These are phyloP conservation scores for Cochlearius cochlearius DNA, from an alignment of 2,113 vertebrate genomes.

Conservation along the genomic window DNA sequence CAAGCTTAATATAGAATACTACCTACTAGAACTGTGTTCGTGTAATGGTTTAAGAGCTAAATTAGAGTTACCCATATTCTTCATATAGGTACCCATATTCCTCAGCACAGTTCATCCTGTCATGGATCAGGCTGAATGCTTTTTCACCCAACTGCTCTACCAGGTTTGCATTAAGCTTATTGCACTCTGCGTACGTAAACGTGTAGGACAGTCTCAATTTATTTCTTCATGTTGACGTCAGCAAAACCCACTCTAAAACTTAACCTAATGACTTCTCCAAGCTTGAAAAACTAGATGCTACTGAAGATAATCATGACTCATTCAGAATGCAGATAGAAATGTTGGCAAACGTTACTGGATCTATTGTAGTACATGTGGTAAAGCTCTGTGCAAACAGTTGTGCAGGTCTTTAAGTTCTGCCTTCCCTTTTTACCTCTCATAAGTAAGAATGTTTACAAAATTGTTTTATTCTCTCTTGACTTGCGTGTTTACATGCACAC, in stretches of 20 bases:
- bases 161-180: not conserved
- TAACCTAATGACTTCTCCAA: conserved; percentile 61
- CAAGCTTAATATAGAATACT: not conserved
- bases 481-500: conserved; percentile 27
- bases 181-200: conserved; percentile 18
- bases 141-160: not conserved
- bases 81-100: not conserved
- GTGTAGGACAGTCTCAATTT: not conserved
- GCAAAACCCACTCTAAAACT: conserved; percentile 49
- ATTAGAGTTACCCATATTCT: not conserved
- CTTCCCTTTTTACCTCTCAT: not conserved
- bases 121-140: not conserved
- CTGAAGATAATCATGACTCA: conserved; percentile 54
- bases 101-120: not conserved
- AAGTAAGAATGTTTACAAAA: conserved; percentile 12
- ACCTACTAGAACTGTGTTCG: not conserved
- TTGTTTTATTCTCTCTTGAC: not conserved
- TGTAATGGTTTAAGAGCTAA: not conserved
- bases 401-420: not conserved
- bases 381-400: not conserved
- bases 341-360: not conserved
- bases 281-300: conserved; percentile 37
- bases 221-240: conserved; percentile 27
- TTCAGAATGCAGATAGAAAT: conserved; percentile 7
- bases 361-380: not conserved